Conservation (phyloP, 2,888 invertebrate genomes). For the Eumerus sabulonum region DNA sequence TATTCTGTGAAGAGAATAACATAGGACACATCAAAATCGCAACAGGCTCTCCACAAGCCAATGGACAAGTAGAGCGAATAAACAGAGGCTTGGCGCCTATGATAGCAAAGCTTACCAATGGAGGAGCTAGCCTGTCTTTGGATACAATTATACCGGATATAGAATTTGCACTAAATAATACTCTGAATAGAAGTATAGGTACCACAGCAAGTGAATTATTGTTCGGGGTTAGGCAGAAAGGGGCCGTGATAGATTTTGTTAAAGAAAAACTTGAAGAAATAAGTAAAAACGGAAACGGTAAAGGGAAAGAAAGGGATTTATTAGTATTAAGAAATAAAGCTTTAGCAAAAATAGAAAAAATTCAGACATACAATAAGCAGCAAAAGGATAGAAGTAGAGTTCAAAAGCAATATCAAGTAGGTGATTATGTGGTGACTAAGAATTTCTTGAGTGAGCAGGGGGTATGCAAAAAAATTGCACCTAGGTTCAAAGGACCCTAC, state of each 20-base stretch:
- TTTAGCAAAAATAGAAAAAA: background rate
- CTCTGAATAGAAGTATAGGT: too few relatives aligned
- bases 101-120: too few relatives aligned
- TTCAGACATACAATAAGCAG: background rate
- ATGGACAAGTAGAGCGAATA: slow-evolving; percentile 15
- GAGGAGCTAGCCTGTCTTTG: too few relatives aligned
- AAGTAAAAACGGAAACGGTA: too few relatives aligned
- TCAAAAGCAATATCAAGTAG: background rate
- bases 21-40: slow-evolving; percentile 5
- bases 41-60: slow-evolving; percentile 20
- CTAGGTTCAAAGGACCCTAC: too few relatives aligned
- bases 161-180: too few relatives aligned
- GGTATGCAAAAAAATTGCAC: too few relatives aligned
- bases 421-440: background rate
- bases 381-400: background rate
- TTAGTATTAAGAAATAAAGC: background rate
- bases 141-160: too few relatives aligned
- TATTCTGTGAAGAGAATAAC: background rate
- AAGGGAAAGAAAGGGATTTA: background rate
- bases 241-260: too few relatives aligned
- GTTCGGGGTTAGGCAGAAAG: too few relatives aligned
- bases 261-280: too few relatives aligned
- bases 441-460: background rate
- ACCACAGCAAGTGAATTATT: too few relatives aligned
- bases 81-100: slow-evolving; percentile 3